Base-by-base conservation (phyloP, 2,888 invertebrate species). In the Rosalia funebris region DNA sequence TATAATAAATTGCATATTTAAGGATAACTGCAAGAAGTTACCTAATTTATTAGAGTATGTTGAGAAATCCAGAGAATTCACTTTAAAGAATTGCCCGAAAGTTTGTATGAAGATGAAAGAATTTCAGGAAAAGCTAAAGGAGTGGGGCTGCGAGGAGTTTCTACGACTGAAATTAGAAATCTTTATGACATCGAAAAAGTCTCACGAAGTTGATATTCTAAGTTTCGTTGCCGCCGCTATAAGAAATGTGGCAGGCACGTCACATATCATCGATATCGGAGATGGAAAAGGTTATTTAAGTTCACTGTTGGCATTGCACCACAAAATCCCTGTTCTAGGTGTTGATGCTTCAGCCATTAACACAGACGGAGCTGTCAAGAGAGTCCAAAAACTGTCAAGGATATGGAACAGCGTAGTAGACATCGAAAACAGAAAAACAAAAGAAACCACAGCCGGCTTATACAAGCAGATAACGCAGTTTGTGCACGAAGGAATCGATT, bases 271-370 rank as follows among this genome's bases (percentile, higher is more conserved):
- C 11, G 96, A 96, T 77, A 88, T 93, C 37, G 96, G 96, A 0
- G 95, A 95, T 74, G 96, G 96, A 0, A 91, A 93, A 76, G 96
- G 95, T 0, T 93, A 95, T 79, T 82, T 96, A 32, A 91, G 92
- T 37, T 89, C 90, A 0, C 86, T 90, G 9, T 77, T 96, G 45
- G 86, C 91, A 0, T 83, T 92, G 2, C 87, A 89, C 60, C 88
- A 92, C 78, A 79, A 84, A 17, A 81, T 92, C 56, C 88, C 88
- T 34, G 91, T 95, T 16, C 82, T 96, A 10, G 94, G 94, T 0
- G 85, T 96, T 0, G 96, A 96, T 81, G 90, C 91, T 5, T 89
- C 90, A 14, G 77, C 82, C 7, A 76, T 79, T 0, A 93, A 93
- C 63, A 87, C 89, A 0, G 81, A 85, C 56, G 88, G 91, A 60